Evolutionary conservation across 2,888 invertebrate species (phyloP).

Genomic region (Parnassius mnemosyne): DNA sequence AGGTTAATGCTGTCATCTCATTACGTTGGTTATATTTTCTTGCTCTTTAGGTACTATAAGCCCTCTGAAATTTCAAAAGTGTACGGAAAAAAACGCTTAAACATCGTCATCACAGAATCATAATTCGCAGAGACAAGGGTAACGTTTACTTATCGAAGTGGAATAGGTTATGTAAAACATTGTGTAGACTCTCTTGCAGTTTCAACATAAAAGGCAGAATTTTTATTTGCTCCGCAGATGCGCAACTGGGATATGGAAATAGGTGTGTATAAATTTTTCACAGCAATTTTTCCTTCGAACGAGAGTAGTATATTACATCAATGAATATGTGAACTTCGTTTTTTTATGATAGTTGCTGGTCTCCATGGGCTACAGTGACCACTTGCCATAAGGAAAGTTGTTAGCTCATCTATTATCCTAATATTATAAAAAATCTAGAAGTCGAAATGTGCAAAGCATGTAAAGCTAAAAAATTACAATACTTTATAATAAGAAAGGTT

Average conservation of each 20-base stretch:
- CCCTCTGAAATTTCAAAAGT: conserved; percentile 23
- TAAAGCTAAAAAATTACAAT: too few species aligned
- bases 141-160: conserved; percentile 75
- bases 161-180: conserved; percentile 70
- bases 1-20: not conserved
- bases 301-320: too few species aligned
- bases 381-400: too few species aligned
- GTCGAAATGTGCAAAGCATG: too few species aligned
- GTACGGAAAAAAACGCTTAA: conserved; percentile 46
- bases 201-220: conserved; percentile 46
- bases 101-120: conserved; percentile 55
- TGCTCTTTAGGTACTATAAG: conserved; percentile 29
- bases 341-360: too few species aligned
- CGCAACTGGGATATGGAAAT: conserved; percentile 36
- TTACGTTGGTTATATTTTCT: not conserved
- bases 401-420: too few species aligned
- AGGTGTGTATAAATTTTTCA: conserved; percentile 47
- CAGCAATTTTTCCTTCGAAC: conserved; percentile 35
- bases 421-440: too few species aligned
- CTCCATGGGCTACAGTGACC: too few species aligned
- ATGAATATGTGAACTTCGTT: too few species aligned
- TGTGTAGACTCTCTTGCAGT: conserved; percentile 46
- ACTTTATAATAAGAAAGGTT: too few species aligned
- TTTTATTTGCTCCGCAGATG: conserved; percentile 56
- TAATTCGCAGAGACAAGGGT: conserved; percentile 66